Evolutionary conservation across 1,140 invertebrate species (phyloP).

Genomic region (Bombyx mori): ASM3026992v2 NC_085131.1:5046001-5046500

Average conservation of each 20-base stretch:
- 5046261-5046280: too few relatives aligned
- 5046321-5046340: too few relatives aligned
- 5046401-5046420: slow-evolving; percentile 46
- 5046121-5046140: not conserved
- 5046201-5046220: too few relatives aligned
- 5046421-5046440: slow-evolving; percentile 44
- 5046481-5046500: slow-evolving; percentile 8
- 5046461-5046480: slow-evolving; percentile 35
- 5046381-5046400: slow-evolving; percentile 13
- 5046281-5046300: too few relatives aligned
- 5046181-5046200: too few relatives aligned
- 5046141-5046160: too few relatives aligned
- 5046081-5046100: not conserved
- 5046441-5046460: slow-evolving; percentile 34
- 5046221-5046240: too few relatives aligned
- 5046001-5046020: too few relatives aligned
- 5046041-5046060: not conserved
- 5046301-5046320: too few relatives aligned
- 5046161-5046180: too few relatives aligned
- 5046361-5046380: slow-evolving; percentile 3
- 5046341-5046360: not conserved
- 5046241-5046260: too few relatives aligned
- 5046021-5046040: too few relatives aligned
- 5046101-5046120: not conserved
- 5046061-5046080: not conserved